Base-by-base conservation (phyloP, 1,140 invertebrate genomes). In the Thaumetopoea pityocampa region DNA sequence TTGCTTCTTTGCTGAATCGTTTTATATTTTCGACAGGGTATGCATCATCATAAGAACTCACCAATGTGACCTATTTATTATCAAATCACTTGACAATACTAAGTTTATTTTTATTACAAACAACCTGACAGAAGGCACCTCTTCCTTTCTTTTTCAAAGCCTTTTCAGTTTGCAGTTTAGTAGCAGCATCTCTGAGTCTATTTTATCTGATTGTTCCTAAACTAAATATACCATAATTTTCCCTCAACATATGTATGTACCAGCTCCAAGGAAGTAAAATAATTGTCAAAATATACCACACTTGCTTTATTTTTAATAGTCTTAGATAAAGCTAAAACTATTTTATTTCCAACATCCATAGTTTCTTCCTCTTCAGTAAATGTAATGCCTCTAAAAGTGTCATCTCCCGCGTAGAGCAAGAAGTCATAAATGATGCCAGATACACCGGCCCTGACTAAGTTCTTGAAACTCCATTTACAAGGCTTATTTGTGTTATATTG, bases 391-490 rank as follows among this genome's bases (percentile, higher is more conserved):
- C 29, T 19, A 42, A 52, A 52, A 10, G 37, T 53, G 10, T 47
- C 29, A 7, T 42, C 34, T 11, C 44, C 43, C 1, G 20, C 35
- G 14, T 53, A 53, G 5, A 43, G 10, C 6, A 53, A 26, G 15
- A 47, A 48, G 4, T 53, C 40, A 19, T 54, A 45, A 16, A 49
- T 19, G 3, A 48, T 22, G 15, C 44, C 51, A 24, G 41, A 54
- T 12, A 24, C 30, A 9, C 40, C 24, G 4, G 45, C 51, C 6
- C 51, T n/a, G 5, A 54, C 35, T 8, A 54, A 49, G 8, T 30
- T 29, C 20, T 54, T 49, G 10, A 40, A 54, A 16, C 51, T 40
- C 41, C 41, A 48, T 26, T 54, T 54, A n/a, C n/a, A n/a, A n/a
- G n/a, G n/a, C n/a, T n/a, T n/a, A n/a, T n/a, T n/a, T n/a, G n/a